Evolutionary conservation across 1,140 invertebrate genomes (phyloP), one percentile per base, ranked within the genome.

Genomic region (Megalopta genalis): DNA sequence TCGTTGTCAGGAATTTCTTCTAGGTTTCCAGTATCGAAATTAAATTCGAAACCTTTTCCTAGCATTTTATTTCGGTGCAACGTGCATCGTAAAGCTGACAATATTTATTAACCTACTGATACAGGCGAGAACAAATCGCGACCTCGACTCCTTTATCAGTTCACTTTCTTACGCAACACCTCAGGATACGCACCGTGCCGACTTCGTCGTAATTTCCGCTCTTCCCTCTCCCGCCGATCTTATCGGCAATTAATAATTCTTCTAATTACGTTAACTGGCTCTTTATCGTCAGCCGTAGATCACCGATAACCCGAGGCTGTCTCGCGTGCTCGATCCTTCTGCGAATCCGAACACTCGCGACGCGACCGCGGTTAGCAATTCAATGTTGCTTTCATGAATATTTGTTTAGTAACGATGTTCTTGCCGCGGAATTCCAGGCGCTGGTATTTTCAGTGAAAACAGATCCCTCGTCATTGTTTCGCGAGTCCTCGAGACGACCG

Each of bases 181-280:
- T 14, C 39, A 49, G 54, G 8, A 72, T 62, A 63, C 64, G 25
- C 49, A 23, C 32, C 18, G 7, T n/a, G 16, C 1, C 3, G 64
- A 60, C 46, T 25, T 21, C n/a, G 42, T 72, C 37, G 57, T 77
- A 39, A 54, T 16, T 14, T 9, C 46, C 42, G 66, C 2, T 70
- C 7, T 27, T 62, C 63, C 23, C n/a, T 70, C n/a, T 70, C 16
- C 9, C 27, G 1, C 1, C 8, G 66, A 70, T 77, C 16, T 0
- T 60, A 77, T 77, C 54, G 6, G 27, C 25, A 27, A 77, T 62
- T 25, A 62, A 66, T 70, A 52, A 77, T 70, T 63, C 69, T 52
- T 70, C 57, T 70, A 70, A 77, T 70, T 62, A 37, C n/a, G n/a
- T 77, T 62, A 62, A 68, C n/a, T 23, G 54, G 8, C 54, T 46